Conservation (phyloP, 1,140 invertebrate genomes). For the Stratiolaelaps scimitus region DNA sequence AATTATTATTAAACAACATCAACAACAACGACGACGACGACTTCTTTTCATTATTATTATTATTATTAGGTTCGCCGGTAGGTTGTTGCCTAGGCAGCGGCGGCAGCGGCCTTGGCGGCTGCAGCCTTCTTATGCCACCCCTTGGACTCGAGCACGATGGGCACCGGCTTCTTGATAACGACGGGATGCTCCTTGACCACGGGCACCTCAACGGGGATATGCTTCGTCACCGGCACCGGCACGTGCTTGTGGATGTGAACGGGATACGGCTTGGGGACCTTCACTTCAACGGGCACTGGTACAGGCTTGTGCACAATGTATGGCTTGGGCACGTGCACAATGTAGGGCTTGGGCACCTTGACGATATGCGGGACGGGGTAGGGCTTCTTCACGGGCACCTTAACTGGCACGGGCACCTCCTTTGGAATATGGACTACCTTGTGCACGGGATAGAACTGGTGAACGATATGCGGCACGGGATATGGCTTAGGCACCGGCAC, state of each 20-base stretch:
- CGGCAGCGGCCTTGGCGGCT: neutral
- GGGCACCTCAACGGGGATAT: constrained; percentile 19
- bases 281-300: constrained; percentile 23
- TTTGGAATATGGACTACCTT: constrained; percentile 26
- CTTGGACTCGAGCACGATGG: constrained; percentile 24
- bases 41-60: constrained; percentile 18
- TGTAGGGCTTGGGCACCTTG: constrained; percentile 16
- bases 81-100: constrained; percentile 6
- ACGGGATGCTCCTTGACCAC: constrained; percentile 27
- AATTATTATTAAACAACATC: no score
- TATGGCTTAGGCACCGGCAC: constrained; percentile 19
- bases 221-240: constrained; percentile 21
- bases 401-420: constrained; percentile 17
- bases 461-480: constrained; percentile 19
- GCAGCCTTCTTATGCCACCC: constrained; percentile 26
- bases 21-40: no score
- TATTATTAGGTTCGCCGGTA: no score
- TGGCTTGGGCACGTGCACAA: constrained; percentile 26
- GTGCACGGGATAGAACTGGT: constrained; percentile 23
- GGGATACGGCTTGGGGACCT: constrained; percentile 17
- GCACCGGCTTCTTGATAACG: constrained; percentile 24
- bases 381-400: constrained; percentile 27
- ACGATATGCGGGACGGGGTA: constrained; percentile 21
- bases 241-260: constrained; percentile 27
- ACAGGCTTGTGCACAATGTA: constrained; percentile 27